Evolutionary conservation across 1,140 invertebrate genomes (phyloP), one percentile per base, ranked within the genome.

Genomic region (Caerostris darwini): DNA sequence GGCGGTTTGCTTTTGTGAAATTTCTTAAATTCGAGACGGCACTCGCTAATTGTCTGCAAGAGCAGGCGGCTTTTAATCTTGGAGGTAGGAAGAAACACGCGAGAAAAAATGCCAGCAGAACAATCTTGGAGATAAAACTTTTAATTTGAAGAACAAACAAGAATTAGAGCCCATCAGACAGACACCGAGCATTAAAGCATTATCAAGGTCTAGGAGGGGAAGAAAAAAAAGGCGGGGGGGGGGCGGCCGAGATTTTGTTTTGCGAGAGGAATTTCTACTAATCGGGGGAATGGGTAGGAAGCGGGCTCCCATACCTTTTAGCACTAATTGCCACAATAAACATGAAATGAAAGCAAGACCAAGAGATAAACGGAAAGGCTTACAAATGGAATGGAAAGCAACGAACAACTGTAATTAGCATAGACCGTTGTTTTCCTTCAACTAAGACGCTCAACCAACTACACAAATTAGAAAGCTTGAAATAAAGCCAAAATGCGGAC

Each of bases 261-360:
- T 94, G 69, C 69, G 67, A 19, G 85, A 88, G 92, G 92, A 94
- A 94, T 94, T 93, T 94, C 92, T 54, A 77, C 92, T 94, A 94
- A 94, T 94, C 92, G 92, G 92, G 85, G 61, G 58, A 89, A 82
- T 88, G 92, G 92, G 92, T 93, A 69, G 86, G 69, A 58, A 88
- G 34, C 10, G 56, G 12, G 54, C 85, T 89, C 86, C 92, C 92
- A 88, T 94, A 94, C 92, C 92, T 94, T 93, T 93, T 94, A 94
- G 86, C 92, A 94, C 92, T 93, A 94, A 94, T 94, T 94, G 92
- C 92, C 92, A 94, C 92, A 94, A 94, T 94, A 94, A 94, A 94
- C 92, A 94, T 85, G 86, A 89, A 93, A 94, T 94, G 85, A 94
- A 94, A 94, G 92, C 92, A 94, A 94, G 92, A 88, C 92, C 85